Base-by-base conservation (phyloP, 1,140 invertebrate species). In the Polypedilum pembai region DNA sequence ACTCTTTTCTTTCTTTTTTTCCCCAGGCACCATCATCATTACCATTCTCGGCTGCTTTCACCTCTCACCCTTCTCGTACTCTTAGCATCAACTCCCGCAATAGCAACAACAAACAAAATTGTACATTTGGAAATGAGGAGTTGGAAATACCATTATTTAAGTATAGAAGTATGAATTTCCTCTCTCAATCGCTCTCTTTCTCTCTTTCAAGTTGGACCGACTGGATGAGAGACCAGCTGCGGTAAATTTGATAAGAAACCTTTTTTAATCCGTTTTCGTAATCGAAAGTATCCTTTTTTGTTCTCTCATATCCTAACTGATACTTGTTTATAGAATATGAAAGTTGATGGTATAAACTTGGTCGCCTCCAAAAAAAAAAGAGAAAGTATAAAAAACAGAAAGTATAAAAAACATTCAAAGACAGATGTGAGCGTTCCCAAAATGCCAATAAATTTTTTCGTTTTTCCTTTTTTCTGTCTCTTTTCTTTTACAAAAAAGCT, bases 211-310 rank as follows among this genome's bases (percentile, higher is more conserved):
- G 5, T 33, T 33, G 24, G 24, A 69, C 17, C n/a, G 20, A 8
- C 17, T 69, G 20, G 65, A 69, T 18, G 65, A 69, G 45, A 17
- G 20, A 18, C 17, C 65, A 69, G 65, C 65, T 69, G 65, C 65
- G 20, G 20, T 69, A 69, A 69, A 21, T 69, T 69, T 69, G 65
- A 69, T 69, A 69, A 69, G 65, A 69, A 69, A 69, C 65, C 65
- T 69, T 69, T 69, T 69, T 69, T 69, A 69, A 69, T 69, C 65
- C 65, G 65, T 69, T 69, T 69, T 21, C 65, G 65, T 69, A 69
- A 69, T 69, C 65, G 65, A 69, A 69, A 69, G 65, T 69, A 69
- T 69, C 65, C 65, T 69, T 69, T 56, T 69, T 69, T 69, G 65
- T 69, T 69, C 17, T 66, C 4, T 66, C 17, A 8, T 3, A 10